Percentiles rank a stretch among this genome's conserved stretches.
phyloP scores from a whole-genome alignment of 2,888 invertebrate genomes.

The Andrena haemorrhoa region DNA sequence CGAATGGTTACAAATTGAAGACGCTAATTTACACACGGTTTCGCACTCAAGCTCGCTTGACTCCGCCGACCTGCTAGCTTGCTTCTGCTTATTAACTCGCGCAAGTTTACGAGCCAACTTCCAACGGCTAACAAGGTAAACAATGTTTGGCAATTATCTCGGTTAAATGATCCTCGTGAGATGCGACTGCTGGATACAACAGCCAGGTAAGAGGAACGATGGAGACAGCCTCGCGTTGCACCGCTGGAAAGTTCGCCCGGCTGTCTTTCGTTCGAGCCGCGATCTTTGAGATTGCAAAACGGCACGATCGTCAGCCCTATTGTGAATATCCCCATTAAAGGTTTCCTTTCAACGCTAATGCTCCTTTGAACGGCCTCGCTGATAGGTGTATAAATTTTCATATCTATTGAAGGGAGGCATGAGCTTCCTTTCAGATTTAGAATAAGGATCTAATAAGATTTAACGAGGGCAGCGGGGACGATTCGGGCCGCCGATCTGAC shows the following conservation, averaged over 20 bases:
- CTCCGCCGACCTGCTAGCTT: slow-evolving; percentile 41
- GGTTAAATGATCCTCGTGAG: slow-evolving; percentile 80
- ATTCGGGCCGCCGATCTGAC: too few species aligned
- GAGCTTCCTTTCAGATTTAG: background rate
- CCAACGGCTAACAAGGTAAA: slow-evolving; percentile 83
- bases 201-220: slow-evolving; percentile 32
- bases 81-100: slow-evolving; percentile 81
- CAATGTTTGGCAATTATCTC: slow-evolving; percentile 84
- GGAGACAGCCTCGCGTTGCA: slow-evolving; percentile 9
- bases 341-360: background rate
- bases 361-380: background rate
- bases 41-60: slow-evolving; percentile 74
- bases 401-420: too few species aligned
- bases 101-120: slow-evolving; percentile 80
- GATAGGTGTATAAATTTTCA: background rate
- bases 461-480: too few species aligned
- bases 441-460: too few species aligned
- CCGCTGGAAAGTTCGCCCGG: background rate
- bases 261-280: background rate
- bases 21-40: slow-evolving; percentile 83
- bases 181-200: slow-evolving; percentile 63
- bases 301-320: too few species aligned
- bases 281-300: background rate
- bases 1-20: slow-evolving; percentile 83
- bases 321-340: too few species aligned